Base-by-base conservation (phyloP, 1,140 invertebrate genomes). In the Hyles vespertilio region DNA sequence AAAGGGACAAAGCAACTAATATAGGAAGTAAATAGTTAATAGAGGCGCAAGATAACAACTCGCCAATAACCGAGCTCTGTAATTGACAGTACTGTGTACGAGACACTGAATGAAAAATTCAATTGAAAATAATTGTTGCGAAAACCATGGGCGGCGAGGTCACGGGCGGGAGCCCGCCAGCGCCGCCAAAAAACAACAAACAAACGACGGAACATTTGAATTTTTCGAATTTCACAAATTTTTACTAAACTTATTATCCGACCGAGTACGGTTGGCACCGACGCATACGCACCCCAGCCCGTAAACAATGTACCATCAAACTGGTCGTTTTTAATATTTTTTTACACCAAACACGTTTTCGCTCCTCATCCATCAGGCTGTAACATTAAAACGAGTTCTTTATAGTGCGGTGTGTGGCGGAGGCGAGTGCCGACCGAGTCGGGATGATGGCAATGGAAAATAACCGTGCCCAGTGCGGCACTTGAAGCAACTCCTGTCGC, bases 121-220 rank as follows among this genome's bases (percentile, higher is more conserved):
- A 85, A 83, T 85, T 81, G 79, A 72, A 58, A 70, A 79, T 77
- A 81, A 81, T 81, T 80, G 75, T 72, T 61, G 64, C 69, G 79
- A 73, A 81, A 85, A 51, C 50, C 8, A 5, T 5, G 36, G 4
- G 5, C 36, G 36, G 36, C 36, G 36, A 40, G 36, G 36, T 40
- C 36, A 40, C 36, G 36, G 36, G 36, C 36, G 36, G 36, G 36
- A 40, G 8, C 36, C 36, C 2, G 36, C 8, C 36, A 40, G 36
- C 36, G 36, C 36, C 36, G 8, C 47, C 3, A 32, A 51, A 57
- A 10, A 59, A 53, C 56, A 50, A 47, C 56, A 69, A 54, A 56
- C 61, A 44, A 59, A 61, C 53, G 53, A 63, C 55, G 11, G 45
- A 49, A 45, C 22, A 22, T 40, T 40, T 40, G 8, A 1, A 40